These are phyloP conservation scores for Andricus quercusramuli DNA, from an alignment of 2,888 invertebrate genomes.

Conservation along the genomic window DNA sequence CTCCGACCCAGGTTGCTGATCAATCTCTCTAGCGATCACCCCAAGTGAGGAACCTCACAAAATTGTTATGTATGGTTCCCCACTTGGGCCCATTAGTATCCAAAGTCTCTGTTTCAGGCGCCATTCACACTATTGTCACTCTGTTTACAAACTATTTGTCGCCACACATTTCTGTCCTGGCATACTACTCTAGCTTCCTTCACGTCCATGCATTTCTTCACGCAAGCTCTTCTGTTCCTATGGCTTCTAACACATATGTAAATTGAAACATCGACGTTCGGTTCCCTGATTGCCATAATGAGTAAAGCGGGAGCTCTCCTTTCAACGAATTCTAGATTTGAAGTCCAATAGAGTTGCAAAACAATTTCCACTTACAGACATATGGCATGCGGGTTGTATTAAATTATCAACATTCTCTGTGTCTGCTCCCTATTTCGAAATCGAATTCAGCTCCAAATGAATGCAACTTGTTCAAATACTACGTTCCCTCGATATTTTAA, in stretches of 20 bases:
- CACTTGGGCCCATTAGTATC: no score
- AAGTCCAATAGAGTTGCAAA: conserved; percentile 1
- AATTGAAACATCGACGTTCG: conserved; percentile 10
- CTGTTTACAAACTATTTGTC: no score
- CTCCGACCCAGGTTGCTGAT: no score
- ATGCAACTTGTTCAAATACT: background rate
- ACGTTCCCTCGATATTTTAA: background rate
- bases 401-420: conserved; percentile 8
- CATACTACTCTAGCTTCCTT: no score
- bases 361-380: conserved; percentile 7
- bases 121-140: no score
- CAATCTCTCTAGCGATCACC: no score
- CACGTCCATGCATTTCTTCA: no score
- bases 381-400: background rate
- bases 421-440: background rate
- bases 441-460: background rate
- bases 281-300: conserved; percentile 30
- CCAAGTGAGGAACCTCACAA: no score
- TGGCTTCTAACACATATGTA: conserved; percentile 11
- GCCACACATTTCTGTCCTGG: no score
- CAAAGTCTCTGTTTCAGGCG: no score
- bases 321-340: conserved; percentile 22
- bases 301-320: conserved; percentile 19
- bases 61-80: no score
- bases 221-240: no score